phyloP scores from a whole-genome alignment of 1,140 invertebrate genomes.

The Drosophila parvula region DNA sequence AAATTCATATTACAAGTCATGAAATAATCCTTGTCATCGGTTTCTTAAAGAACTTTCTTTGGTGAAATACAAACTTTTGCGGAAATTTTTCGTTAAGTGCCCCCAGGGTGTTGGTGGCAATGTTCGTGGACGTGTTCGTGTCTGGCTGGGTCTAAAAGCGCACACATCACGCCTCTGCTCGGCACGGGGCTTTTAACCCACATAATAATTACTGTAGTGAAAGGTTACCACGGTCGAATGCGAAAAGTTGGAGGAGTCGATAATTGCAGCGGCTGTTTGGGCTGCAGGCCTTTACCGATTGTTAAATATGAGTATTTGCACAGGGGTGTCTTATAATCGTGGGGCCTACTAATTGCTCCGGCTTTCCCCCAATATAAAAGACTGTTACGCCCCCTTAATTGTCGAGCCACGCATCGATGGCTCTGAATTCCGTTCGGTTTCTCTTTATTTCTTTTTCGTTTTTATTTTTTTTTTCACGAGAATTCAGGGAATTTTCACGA shows the following conservation, averaged over 20 bases:
- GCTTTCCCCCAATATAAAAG: constrained; percentile 16
- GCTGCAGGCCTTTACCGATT: constrained; percentile 51
- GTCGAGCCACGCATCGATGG: constrained; percentile 54
- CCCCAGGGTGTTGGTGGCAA: constrained; percentile 13
- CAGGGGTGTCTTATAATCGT: constrained; percentile 58
- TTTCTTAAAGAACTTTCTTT: not conserved
- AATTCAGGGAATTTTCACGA: constrained; percentile 5
- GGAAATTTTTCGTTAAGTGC: constrained; percentile 2
- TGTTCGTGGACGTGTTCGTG: constrained; percentile 30
- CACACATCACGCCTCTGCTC: constrained; percentile 58
- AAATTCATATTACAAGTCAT: not conserved
- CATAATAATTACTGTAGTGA: constrained; percentile 73
- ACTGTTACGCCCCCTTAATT: constrained; percentile 51
- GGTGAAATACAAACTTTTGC: not conserved
- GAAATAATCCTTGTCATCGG: no score
- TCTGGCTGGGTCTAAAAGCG: constrained; percentile 40
- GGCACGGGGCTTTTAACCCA: constrained; percentile 67
- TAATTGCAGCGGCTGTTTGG: constrained; percentile 55
- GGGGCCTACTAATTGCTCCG: constrained; percentile 65
- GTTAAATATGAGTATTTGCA: constrained; percentile 66
- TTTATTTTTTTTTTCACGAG: constrained; percentile 14
- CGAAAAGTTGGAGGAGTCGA: constrained; percentile 67
- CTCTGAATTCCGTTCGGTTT: constrained; percentile 53
- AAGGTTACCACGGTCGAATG: constrained; percentile 62
- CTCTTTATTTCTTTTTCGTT: constrained; percentile 20